These are phyloP conservation scores for Struthio camelus DNA, from an alignment of 2,113 vertebrate species.

Conservation along the genomic window DNA sequence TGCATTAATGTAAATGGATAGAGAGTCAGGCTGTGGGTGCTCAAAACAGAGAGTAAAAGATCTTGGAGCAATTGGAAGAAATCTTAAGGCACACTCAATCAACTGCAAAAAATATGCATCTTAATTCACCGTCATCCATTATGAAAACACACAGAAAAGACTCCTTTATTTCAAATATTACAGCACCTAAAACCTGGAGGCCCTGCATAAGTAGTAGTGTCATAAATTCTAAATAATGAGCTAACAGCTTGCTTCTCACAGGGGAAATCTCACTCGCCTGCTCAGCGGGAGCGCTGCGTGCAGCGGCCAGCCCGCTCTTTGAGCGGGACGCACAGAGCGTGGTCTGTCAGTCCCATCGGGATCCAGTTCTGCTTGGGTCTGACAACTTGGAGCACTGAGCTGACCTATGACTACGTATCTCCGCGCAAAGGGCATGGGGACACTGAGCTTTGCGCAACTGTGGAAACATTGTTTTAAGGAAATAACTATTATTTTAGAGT, in stretches of 20 bases:
- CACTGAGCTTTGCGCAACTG: neutral
- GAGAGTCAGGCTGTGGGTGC: neutral
- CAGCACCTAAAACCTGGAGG: neutral
- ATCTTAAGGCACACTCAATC: neutral
- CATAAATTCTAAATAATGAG: neutral
- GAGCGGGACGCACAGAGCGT: accelerated
- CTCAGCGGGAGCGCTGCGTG: accelerated
- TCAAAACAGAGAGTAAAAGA: neutral
- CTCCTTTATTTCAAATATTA: neutral
- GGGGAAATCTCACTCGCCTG: neutral
- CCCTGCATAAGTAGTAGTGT: neutral
- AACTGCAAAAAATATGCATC: neutral
- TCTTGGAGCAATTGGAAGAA: neutral
- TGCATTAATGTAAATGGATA: neutral
- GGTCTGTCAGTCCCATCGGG: neutral
- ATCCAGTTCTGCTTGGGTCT: neutral
- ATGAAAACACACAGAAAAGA: neutral
- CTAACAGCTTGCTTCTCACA: neutral
- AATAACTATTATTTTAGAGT: neutral
- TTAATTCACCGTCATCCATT: neutral
- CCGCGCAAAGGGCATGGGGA: neutral
- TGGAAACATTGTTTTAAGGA: neutral
- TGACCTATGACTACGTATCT: accelerated
- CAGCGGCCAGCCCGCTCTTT: accelerated
- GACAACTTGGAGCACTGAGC: neutral